These are phyloP conservation scores for Ephydatia muelleri DNA, from an alignment of 37 sponge, comb jelly and placozoan species.

Conservation along the genomic window DNA sequence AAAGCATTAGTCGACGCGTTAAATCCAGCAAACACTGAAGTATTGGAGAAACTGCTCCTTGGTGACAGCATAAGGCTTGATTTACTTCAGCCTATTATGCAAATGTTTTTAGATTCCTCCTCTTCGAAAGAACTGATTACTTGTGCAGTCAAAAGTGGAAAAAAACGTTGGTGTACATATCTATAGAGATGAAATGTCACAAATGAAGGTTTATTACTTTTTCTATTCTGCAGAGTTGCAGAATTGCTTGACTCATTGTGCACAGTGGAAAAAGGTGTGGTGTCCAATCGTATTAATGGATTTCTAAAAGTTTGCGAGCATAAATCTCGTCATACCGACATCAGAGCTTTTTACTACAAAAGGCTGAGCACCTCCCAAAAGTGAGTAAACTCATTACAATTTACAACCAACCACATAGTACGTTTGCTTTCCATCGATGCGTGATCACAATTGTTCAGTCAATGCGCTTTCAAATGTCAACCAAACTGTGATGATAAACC, in stretches of 20 bases:
- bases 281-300: not conserved
- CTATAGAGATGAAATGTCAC: not conserved
- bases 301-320: not conserved
- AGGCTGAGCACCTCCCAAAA: not conserved
- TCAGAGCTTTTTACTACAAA: not conserved
- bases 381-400: not conserved
- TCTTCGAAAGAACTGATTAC: not conserved
- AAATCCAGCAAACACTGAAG: too few relatives aligned
- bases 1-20: too few relatives aligned
- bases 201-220: too few relatives aligned
- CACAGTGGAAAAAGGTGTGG: not conserved
- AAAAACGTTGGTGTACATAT: not conserved
- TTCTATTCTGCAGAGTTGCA: not conserved
- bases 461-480: too few relatives aligned
- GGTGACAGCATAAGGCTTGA: too few relatives aligned
- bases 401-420: too few relatives aligned
- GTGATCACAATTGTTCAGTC: not conserved
- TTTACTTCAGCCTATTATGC: too few relatives aligned
- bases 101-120: too few relatives aligned
- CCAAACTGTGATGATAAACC: not conserved
- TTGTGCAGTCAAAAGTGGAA: not conserved
- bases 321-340: not conserved
- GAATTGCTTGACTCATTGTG: not conserved
- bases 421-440: not conserved
- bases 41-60: too few relatives aligned